phyloP scores from a whole-genome alignment of 2,888 invertebrate species.

The Meiosimyza platycephala region DNA sequence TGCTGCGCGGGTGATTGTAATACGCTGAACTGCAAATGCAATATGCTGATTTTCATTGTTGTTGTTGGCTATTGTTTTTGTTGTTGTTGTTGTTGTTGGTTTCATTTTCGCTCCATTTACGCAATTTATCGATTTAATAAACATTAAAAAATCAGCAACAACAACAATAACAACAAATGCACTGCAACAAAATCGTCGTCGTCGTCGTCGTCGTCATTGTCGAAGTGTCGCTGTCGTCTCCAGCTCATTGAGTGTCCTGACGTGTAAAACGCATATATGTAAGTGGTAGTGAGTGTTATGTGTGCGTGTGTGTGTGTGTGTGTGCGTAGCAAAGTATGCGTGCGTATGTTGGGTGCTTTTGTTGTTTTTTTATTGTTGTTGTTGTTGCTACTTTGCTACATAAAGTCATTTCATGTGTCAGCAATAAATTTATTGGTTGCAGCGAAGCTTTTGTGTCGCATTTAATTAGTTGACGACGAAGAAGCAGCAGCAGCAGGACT shows the following conservation, averaged over 20 bases:
- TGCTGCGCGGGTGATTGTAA: constrained; percentile 15
- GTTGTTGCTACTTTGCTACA: neutral
- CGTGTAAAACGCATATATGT: constrained; percentile 12
- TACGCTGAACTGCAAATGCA: neutral
- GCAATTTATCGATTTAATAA: constrained; percentile 42
- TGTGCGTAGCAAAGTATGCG: neutral
- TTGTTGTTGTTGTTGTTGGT: neutral
- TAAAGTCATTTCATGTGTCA: constrained; percentile 35
- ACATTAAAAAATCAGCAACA: constrained; percentile 29
- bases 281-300: neutral
- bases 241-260: constrained; percentile 26
- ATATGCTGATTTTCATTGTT: constrained; percentile 2
- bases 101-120: constrained; percentile 21
- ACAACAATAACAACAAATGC: no score
- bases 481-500: neutral
- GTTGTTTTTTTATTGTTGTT: neutral
- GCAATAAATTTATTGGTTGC: constrained; percentile 38
- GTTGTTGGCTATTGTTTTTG: neutral
- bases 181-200: neutral
- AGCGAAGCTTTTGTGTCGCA: constrained; percentile 28
- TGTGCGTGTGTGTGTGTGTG: neutral
- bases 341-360: neutral
- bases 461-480: constrained; percentile 19
- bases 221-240: constrained; percentile 12
- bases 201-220: neutral